These are phyloP conservation scores for Steatornis caripensis DNA, from an alignment of 2,113 vertebrate species.

Conservation along the genomic window DNA sequence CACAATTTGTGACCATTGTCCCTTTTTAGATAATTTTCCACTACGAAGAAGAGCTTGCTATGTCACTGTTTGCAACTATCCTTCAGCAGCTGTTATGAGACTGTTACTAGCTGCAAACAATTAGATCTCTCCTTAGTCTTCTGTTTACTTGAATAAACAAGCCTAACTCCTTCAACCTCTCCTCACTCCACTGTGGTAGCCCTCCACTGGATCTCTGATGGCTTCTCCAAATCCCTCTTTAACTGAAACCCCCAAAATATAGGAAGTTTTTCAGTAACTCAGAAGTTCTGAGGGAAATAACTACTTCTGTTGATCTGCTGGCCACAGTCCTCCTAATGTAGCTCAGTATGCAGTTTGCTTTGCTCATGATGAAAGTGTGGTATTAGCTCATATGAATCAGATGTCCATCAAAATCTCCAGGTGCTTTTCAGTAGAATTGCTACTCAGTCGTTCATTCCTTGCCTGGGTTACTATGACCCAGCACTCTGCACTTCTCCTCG, in stretches of 20 bases:
- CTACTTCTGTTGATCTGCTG: not conserved
- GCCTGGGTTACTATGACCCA: not conserved
- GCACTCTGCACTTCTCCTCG: not conserved
- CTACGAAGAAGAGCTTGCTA: not conserved
- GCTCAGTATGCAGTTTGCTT: not conserved
- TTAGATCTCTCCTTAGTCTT: not conserved
- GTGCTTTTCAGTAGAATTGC: not conserved
- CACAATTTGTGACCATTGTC: not conserved
- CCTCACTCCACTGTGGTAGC: not conserved
- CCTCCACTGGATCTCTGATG: not conserved
- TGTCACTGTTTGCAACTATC: not conserved
- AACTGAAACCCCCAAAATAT: not conserved
- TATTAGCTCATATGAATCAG: not conserved
- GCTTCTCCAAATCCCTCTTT: not conserved
- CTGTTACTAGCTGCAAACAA: not conserved
- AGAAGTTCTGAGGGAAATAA: not conserved
- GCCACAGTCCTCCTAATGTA: not conserved
- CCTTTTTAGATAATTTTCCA: not conserved
- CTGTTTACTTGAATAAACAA: not conserved
- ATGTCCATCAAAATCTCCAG: not conserved
- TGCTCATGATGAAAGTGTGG: not conserved
- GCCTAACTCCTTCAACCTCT: not conserved
- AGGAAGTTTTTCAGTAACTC: not conserved
- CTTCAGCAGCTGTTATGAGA: not conserved
- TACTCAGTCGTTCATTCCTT: not conserved